phyloP scores from a whole-genome alignment of 2,888 invertebrate species.

The Eupeodes luniger region DNA sequence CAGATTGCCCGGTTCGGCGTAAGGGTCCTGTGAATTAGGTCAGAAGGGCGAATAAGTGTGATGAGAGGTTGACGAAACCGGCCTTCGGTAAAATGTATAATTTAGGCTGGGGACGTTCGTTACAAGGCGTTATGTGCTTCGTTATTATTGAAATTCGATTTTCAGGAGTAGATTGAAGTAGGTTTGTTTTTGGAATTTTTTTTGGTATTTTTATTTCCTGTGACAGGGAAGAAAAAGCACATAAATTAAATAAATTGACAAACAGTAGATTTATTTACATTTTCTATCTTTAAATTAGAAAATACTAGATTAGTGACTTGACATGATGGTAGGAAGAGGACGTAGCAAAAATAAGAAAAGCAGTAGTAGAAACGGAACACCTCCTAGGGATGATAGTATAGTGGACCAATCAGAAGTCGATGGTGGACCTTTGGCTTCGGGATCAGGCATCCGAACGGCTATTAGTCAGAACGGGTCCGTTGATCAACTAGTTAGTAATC shows the following conservation, averaged over 20 bases:
- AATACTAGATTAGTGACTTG: no score
- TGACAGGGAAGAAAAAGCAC: no score
- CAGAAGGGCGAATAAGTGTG: not conserved
- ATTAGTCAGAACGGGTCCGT: not conserved
- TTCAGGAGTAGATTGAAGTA: no score
- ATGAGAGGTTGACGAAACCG: not conserved
- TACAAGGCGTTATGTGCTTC: no score
- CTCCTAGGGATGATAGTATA: not conserved
- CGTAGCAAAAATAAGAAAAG: not conserved
- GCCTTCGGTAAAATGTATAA: not conserved
- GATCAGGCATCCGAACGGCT: not conserved
- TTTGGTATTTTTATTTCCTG: no score
- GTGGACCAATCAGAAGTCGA: not conserved
- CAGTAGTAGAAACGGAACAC: not conserved
- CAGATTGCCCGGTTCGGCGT: not conserved
- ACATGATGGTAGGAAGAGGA: no score
- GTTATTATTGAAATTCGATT: no score
- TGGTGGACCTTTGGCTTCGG: not conserved
- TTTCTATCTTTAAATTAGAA: no score
- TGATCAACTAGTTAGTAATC: not conserved
- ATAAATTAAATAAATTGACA: no score
- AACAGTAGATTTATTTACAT: no score
- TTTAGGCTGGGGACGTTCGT: not conserved
- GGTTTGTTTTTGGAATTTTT: no score
- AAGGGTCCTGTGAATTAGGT: not conserved